phyloP scores from a whole-genome alignment of 2,888 invertebrate species.

The Nymphalis c-album region DNA sequence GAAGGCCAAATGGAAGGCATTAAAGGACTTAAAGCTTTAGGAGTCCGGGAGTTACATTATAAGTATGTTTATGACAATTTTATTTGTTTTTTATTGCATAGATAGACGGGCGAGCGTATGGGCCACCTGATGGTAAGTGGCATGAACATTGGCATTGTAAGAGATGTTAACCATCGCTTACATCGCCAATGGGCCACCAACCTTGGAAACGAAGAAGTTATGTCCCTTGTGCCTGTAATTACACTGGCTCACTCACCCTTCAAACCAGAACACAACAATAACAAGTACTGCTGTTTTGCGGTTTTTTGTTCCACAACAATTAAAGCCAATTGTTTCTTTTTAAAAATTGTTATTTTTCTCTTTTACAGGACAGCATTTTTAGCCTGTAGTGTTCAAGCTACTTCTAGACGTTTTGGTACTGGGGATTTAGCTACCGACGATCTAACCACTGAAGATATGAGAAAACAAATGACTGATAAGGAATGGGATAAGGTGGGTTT shows the following conservation, averaged over 20 bases:
- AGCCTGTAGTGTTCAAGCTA: slow-evolving; percentile 94
- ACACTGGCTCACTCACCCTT: no score
- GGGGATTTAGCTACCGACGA: slow-evolving; percentile 92
- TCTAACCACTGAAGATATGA: slow-evolving; percentile 94
- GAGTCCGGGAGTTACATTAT: slow-evolving; percentile 76
- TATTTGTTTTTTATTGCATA: no score
- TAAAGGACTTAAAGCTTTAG: slow-evolving; percentile 88
- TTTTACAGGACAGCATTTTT: slow-evolving; percentile 91
- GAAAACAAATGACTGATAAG: slow-evolving; percentile 94
- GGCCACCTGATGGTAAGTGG: no score
- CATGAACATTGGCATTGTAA: no score
- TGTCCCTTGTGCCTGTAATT: no score
- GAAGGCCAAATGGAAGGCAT: slow-evolving; percentile 91
- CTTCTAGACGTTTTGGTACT: slow-evolving; percentile 93
- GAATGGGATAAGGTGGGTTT: slow-evolving; percentile 92
- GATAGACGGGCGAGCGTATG: no score
- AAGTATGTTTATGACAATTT: slow-evolving; percentile 57
- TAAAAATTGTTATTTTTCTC: neutral
- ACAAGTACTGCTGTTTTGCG: no score
- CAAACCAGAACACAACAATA: no score
- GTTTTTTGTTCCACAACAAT: neutral
- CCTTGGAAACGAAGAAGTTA: no score
- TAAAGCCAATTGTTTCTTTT: neutral
- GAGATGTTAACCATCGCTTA: no score
- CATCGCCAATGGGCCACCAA: no score